Base-by-base conservation (phyloP, 2,113 vertebrate species). In the Peucedramus taeniatus region DNA sequence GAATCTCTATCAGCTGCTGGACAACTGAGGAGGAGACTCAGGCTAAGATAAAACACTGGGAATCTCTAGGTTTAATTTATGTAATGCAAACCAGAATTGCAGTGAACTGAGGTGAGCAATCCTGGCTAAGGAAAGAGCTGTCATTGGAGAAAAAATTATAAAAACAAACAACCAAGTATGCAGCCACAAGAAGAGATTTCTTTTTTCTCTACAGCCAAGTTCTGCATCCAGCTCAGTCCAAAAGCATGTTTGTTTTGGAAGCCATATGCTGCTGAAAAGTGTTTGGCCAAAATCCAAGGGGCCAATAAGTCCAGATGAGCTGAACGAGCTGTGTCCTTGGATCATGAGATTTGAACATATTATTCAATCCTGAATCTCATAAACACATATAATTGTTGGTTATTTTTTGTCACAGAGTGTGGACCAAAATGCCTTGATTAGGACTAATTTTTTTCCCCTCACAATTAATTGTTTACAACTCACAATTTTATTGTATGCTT, bases 241-340 rank as follows among this genome's bases (percentile, higher is more conserved):
- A 95, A 96, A 91, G 81, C 63, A 89, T 95, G 91, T 95, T 96
- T 97, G 49, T 64, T 94, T 95, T 96, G 94, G 91, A 97, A 95
- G 81, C 31, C 13, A 13, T 37, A 57, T 65, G 22, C 87, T 89
- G 89, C 40, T 95, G 91, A 95, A 94, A 96, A 93, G 83, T 44
- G 37, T 76, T 94, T 96, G 94, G 91, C 53, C 61, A 57, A 91
- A 95, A 91, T 84, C 89, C 89, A 97, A 79, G 49, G n/a, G 77
- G 61, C 65, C 51, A 96, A 24, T 94, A 94, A 94, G 40, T 44
- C 81, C 89, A 87, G 61, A 95, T 84, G 91, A 93, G 76, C 68
- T 83, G 56, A 92, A 80, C 27, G 31, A 90, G 90, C 80, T 78
- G 66, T 57, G 77, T 78, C 77, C 83, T 89, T 87, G 70, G 45